phyloP scores from a whole-genome alignment of 2,113 vertebrate genomes.

The Probosciger aterrimus region DNA sequence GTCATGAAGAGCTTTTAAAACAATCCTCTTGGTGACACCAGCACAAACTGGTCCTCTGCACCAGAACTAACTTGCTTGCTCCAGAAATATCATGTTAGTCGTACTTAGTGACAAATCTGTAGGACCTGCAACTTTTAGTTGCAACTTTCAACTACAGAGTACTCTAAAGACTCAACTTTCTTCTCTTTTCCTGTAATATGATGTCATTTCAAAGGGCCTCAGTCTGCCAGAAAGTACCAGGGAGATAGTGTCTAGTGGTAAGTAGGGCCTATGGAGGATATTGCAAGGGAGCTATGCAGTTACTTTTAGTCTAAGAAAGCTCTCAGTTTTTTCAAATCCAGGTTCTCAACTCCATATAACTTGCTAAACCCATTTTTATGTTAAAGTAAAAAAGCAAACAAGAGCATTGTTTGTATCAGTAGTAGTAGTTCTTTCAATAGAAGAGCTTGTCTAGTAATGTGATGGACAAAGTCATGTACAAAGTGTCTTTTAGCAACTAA shows the following conservation, averaged over 20 bases:
- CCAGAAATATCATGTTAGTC: not conserved
- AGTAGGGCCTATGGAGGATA: not conserved
- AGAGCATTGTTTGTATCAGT: not conserved
- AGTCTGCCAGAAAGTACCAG: not conserved
- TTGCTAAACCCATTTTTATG: not conserved
- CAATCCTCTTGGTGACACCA: fast-evolving
- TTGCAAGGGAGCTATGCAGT: not conserved
- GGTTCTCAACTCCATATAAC: not conserved
- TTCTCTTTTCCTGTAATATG: not conserved
- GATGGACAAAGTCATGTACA: not conserved
- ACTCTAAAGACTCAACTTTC: not conserved
- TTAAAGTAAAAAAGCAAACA: not conserved
- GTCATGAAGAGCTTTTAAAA: not conserved
- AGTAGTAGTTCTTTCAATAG: not conserved
- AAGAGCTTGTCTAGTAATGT: not conserved
- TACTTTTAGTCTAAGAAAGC: not conserved
- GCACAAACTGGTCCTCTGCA: not conserved
- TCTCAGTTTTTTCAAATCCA: not conserved
- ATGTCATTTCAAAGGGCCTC: not conserved
- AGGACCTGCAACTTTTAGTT: not conserved
- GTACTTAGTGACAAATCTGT: not conserved
- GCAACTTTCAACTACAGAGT: not conserved
- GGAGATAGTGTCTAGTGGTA: not conserved
- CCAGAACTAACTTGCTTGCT: not conserved
- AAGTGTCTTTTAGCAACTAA: not conserved